These are phyloP conservation scores for Gobio occitaniae DNA, from an alignment of 2,797 vertebrate genomes.

Conservation along the genomic window DNA sequence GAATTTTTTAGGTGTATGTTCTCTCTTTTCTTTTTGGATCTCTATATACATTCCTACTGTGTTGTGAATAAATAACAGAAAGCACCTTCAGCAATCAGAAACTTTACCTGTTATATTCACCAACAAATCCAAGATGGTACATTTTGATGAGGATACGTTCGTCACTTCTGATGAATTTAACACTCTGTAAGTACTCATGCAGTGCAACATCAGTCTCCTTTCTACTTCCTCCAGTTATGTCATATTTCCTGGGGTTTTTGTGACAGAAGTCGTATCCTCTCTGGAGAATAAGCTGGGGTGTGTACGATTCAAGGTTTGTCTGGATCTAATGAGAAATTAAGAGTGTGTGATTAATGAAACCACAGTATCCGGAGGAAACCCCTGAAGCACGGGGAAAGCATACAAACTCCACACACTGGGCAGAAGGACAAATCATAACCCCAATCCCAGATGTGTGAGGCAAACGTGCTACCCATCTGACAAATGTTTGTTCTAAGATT, in stretches of 20 bases:
- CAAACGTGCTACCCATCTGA: no score
- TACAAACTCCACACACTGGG: no score
- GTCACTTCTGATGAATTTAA: conserved; percentile 9
- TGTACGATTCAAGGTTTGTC: conserved; percentile 38
- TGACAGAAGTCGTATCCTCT: conserved; percentile 31
- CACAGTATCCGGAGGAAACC: no score
- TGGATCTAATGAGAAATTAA: conserved; percentile 37
- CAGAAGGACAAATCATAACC: no score
- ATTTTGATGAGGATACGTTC: conserved; percentile 11
- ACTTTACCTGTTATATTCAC: conserved; percentile 31
- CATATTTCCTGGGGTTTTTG: conserved; percentile 44
- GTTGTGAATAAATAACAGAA: neutral
- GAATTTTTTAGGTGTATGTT: neutral
- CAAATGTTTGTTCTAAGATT: no score
- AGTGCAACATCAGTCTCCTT: neutral
- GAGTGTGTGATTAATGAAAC: no score
- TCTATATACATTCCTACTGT: neutral
- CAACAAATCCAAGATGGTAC: conserved; percentile 49
- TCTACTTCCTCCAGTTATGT: conserved; percentile 8
- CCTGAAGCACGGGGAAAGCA: no score
- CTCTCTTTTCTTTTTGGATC: neutral
- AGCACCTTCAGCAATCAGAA: neutral
- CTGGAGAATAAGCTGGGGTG: conserved; percentile 34
- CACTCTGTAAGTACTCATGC: conserved; percentile 15
- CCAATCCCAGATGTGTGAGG: no score